phyloP scores from a whole-genome alignment of 2,113 vertebrate genomes.

The Phaethornis superciliosus region DNA sequence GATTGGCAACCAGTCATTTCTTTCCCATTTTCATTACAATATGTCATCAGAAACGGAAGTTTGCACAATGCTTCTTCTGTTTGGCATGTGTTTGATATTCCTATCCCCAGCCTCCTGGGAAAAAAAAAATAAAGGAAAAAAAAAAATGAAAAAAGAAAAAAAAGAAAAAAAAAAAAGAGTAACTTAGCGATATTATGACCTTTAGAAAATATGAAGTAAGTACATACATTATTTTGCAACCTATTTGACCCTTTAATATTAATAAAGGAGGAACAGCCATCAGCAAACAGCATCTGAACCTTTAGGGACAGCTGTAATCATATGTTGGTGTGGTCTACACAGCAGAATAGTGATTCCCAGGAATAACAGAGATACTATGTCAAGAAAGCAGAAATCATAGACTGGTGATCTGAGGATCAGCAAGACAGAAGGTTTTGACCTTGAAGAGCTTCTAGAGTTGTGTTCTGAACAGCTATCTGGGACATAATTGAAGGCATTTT shows the following conservation, averaged over 20 bases:
- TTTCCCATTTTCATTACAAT: conserved; percentile 34
- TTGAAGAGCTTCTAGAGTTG: conserved; percentile 72
- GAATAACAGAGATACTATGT: conserved; percentile 43
- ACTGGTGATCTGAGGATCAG: conserved; percentile 66
- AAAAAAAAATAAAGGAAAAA: not conserved
- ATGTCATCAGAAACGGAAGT: conserved; percentile 32
- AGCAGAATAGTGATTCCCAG: conserved; percentile 39
- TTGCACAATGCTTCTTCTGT: not conserved
- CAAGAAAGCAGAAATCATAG: conserved; percentile 52
- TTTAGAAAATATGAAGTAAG: conserved; percentile 42
- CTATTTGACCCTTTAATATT: conserved; percentile 63
- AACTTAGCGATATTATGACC: not conserved
- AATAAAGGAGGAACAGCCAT: conserved; percentile 61
- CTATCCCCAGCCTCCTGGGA: not conserved
- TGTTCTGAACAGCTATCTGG: conserved; percentile 53
- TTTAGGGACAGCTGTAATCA: conserved; percentile 32
- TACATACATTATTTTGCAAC: conserved; percentile 18
- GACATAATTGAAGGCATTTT: conserved; percentile 79
- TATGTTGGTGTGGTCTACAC: not conserved
- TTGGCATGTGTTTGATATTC: conserved; percentile 49
- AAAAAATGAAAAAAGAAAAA: no score
- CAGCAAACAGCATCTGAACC: conserved; percentile 47
- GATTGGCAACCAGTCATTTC: conserved; percentile 25
- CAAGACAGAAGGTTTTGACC: conserved; percentile 70
- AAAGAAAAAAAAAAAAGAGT: not conserved